These are phyloP conservation scores for Propithecus deckenii DNA, from an alignment of 2,797 vertebrate species.

Conservation along the genomic window DNA sequence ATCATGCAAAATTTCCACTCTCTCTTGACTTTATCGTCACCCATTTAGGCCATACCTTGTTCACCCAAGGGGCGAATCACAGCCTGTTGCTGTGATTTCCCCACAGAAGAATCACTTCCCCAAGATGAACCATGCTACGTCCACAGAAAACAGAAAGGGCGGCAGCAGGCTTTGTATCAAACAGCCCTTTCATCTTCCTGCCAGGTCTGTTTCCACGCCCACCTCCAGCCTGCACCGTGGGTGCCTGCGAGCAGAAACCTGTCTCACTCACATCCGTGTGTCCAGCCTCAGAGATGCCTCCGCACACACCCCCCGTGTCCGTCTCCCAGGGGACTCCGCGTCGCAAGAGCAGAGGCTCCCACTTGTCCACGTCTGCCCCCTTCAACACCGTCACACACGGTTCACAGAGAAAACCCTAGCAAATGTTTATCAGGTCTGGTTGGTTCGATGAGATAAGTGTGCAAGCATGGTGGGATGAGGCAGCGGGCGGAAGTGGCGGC, in stretches of 20 bases:
- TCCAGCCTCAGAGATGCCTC: not conserved
- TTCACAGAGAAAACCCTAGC: not conserved
- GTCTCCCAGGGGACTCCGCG: not conserved
- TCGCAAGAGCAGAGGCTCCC: not conserved
- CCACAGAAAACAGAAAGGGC: not conserved
- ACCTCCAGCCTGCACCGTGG: not conserved
- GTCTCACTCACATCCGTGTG: not conserved
- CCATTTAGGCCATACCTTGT: not conserved
- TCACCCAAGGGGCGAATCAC: not conserved
- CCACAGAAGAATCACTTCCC: not conserved
- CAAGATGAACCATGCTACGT: not conserved
- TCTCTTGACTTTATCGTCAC: not conserved
- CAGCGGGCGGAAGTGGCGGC: not conserved
- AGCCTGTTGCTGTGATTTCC: not conserved
- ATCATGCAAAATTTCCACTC: not conserved
- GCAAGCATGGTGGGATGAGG: not conserved
- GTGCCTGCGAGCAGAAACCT: not conserved
- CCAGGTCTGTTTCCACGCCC: not conserved
- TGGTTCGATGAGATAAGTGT: not conserved
- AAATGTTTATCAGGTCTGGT: not conserved
- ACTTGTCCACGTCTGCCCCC: not conserved
- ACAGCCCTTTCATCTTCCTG: not conserved
- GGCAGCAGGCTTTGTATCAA: not conserved
- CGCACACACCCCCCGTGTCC: accelerated
- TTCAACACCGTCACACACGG: not conserved